These are phyloP conservation scores for Mesorhabditis belari DNA, from an alignment of 2,888 invertebrate genomes.

Conservation along the genomic window DNA sequence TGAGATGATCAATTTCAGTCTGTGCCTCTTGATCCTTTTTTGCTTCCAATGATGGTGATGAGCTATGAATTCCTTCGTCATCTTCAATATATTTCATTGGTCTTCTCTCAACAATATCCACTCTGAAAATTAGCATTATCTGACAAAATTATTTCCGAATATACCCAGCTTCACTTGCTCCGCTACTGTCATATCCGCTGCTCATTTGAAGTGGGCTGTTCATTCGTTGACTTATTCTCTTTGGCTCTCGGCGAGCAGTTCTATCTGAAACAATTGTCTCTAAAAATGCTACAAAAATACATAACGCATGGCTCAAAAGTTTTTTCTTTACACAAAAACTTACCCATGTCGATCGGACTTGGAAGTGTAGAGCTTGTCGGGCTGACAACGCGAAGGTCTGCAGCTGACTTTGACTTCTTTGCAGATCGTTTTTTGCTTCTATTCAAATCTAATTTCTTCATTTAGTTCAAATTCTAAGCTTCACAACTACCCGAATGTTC, in stretches of 20 bases:
- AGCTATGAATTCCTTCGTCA: slow-evolving; percentile 1
- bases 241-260: background rate
- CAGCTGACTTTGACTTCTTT: slow-evolving; percentile 1
- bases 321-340: background rate
- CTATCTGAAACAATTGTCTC: background rate
- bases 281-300: background rate
- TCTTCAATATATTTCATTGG: slow-evolving; percentile 26
- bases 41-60: background rate
- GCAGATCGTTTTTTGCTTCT: background rate
- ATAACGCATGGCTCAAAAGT: background rate
- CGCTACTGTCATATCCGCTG: background rate
- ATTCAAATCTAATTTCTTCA: background rate
- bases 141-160: slow-evolving; percentile 6
- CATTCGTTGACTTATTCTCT: background rate
- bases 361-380: background rate
- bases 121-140: slow-evolving; percentile 5
- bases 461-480: background rate
- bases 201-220: background rate
- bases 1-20: slow-evolving; percentile 13
- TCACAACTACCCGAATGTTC: slow-evolving; percentile 9
- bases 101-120: slow-evolving; percentile 18
- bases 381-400: background rate
- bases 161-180: background rate
- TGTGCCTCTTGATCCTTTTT: slow-evolving; percentile 19
- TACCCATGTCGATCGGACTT: background rate